These are phyloP conservation scores for Caenorhabditis zanzibari DNA, from an alignment of 2,888 invertebrate genomes.

Conservation along the genomic window DNA sequence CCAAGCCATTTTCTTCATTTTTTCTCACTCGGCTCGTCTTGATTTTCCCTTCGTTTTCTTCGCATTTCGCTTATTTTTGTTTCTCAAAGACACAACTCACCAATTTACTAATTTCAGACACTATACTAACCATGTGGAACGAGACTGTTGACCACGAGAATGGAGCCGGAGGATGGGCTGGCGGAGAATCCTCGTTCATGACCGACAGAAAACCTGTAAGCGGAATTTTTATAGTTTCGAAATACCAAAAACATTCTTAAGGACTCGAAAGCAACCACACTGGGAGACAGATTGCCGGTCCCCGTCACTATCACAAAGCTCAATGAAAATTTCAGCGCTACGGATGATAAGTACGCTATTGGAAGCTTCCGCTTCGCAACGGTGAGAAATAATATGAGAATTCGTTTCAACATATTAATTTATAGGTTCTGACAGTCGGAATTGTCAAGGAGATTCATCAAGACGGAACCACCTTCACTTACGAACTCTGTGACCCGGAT, in stretches of 20 bases:
- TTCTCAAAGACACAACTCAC: background rate
- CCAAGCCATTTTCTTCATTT: background rate
- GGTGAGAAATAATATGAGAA: background rate
- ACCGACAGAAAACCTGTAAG: constrained; percentile 49
- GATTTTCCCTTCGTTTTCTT: background rate
- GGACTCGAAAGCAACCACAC: constrained; percentile 35
- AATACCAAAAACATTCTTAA: background rate
- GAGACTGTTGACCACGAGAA: constrained; percentile 37
- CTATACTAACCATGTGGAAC: constrained; percentile 61
- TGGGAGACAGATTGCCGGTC: constrained; percentile 58
- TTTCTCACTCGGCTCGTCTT: background rate
- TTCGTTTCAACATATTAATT: background rate
- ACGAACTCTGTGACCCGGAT: constrained; percentile 42
- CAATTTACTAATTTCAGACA: background rate
- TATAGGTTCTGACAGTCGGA: constrained; percentile 49
- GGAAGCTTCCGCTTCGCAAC: constrained; percentile 59
- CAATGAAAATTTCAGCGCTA: constrained; percentile 16
- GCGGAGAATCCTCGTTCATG: constrained; percentile 53
- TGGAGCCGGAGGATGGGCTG: constrained; percentile 60
- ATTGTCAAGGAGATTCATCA: constrained; percentile 48
- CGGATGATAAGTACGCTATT: constrained; percentile 52
- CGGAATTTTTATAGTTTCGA: background rate
- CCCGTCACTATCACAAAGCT: constrained; percentile 51
- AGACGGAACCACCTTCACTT: constrained; percentile 37
- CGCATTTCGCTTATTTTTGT: background rate